Conservation (phyloP, 2,797 vertebrate genomes). For the Chrosomus eos region DNA sequence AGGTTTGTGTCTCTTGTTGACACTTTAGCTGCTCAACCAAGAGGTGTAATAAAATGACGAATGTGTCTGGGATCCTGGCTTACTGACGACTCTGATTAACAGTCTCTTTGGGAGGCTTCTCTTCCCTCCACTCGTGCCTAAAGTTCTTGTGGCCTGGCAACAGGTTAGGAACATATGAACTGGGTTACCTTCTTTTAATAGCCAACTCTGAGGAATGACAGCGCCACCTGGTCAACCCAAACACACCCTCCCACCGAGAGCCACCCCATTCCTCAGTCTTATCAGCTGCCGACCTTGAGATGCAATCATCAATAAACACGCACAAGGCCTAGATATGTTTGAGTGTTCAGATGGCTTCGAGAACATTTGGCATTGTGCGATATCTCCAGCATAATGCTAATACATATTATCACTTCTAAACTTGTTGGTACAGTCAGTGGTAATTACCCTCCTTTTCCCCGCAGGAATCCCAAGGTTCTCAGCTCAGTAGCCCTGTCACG, state of each 20-base stretch:
- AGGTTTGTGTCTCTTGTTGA: slow-evolving; percentile 3
- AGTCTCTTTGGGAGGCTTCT: neutral
- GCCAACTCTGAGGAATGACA: slow-evolving; percentile 51
- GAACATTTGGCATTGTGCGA: slow-evolving; percentile 27
- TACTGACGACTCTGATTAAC: neutral
- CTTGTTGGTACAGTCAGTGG: neutral
- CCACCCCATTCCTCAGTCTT: neutral
- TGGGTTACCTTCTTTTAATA: slow-evolving; percentile 54
- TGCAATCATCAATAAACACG: neutral
- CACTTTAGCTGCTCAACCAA: neutral
- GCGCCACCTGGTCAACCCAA: slow-evolving; percentile 47
- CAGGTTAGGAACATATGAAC: slow-evolving; percentile 42
- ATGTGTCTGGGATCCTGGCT: neutral
- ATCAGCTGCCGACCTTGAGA: slow-evolving; percentile 43
- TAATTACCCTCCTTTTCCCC: slow-evolving; percentile 16
- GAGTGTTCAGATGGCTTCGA: neutral
- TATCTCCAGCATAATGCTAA: slow-evolving; percentile 6
- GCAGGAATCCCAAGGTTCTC: slow-evolving; percentile 68
- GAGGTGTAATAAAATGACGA: slow-evolving; percentile 15
- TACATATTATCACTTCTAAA: neutral
- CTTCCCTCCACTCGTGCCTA: neutral
- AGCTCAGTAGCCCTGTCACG: slow-evolving; percentile 54
- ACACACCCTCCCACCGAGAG: neutral
- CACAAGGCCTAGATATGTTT: slow-evolving; percentile 1
- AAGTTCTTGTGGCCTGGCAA: slow-evolving; percentile 29